These are phyloP conservation scores for Andrena haemorrhoa DNA, from an alignment of 2,888 invertebrate genomes.

Conservation along the genomic window DNA sequence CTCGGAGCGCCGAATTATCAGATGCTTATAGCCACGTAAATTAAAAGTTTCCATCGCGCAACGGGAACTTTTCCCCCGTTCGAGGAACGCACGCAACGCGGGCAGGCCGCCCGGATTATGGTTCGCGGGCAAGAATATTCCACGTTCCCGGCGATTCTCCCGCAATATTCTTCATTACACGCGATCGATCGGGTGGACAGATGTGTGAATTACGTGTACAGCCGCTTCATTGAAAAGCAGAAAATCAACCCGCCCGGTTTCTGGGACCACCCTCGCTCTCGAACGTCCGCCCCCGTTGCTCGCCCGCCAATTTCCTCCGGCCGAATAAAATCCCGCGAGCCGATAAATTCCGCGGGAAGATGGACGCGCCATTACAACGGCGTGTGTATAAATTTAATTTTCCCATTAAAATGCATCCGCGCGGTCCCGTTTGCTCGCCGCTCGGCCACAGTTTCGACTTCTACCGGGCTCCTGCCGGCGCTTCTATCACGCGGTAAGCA, in stretches of 20 bases:
- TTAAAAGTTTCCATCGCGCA: slow-evolving; percentile 62
- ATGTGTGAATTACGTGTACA: no score
- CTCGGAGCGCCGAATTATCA: slow-evolving; percentile 39
- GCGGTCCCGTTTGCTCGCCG: slow-evolving; percentile 23
- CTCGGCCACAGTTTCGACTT: slow-evolving; percentile 26
- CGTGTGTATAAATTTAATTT: slow-evolving; percentile 27
- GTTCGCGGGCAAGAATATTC: not conserved
- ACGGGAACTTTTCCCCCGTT: slow-evolving; percentile 46
- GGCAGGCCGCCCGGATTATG: not conserved
- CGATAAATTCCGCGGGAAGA: slow-evolving; percentile 14
- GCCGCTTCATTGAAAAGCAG: no score
- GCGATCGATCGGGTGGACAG: no score
- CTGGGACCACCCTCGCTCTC: no score
- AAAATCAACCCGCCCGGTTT: no score
- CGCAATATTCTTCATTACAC: no score
- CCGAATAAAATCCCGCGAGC: slow-evolving; percentile 25
- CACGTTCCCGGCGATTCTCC: not conserved
- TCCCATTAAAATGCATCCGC: slow-evolving; percentile 33
- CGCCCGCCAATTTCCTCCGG: slow-evolving; percentile 6
- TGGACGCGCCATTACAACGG: slow-evolving; percentile 2
- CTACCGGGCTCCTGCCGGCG: not conserved
- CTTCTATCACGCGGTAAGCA: slow-evolving; percentile 17
- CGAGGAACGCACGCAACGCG: slow-evolving; percentile 36
- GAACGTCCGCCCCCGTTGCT: not conserved
- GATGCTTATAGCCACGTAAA: slow-evolving; percentile 55